Percentiles rank a stretch among this genome's conserved stretches.
These are phyloP conservation scores for Xestia c-nigrum DNA, from an alignment of 2,888 invertebrate species.

Conservation along the genomic window DNA sequence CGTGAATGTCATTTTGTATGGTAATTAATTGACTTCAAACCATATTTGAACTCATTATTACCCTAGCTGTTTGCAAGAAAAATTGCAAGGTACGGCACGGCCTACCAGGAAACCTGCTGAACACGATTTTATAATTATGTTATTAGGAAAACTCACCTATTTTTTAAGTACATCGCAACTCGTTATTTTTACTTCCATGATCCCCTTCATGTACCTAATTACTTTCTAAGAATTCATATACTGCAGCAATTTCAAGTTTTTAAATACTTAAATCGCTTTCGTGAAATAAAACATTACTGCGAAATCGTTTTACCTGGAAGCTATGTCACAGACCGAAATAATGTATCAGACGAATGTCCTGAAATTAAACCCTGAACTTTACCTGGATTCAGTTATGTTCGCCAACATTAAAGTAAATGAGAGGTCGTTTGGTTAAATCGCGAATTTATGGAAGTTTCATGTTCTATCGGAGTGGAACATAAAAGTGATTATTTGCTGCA, in stretches of 20 bases:
- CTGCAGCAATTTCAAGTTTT: slow-evolving; percentile 23
- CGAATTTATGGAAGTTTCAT: slow-evolving; percentile 59
- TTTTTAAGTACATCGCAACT: not conserved
- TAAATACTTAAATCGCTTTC: slow-evolving; percentile 35
- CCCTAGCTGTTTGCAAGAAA: too few relatives aligned
- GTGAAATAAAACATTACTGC: slow-evolving; percentile 40
- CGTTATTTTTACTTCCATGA: not conserved
- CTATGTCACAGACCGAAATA: slow-evolving; percentile 31
- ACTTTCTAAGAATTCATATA: slow-evolving; percentile 8
- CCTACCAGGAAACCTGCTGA: not conserved
- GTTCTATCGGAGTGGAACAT: slow-evolving; percentile 29
- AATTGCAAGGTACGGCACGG: not conserved
- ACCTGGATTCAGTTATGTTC: slow-evolving; percentile 43
- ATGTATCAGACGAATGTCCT: slow-evolving; percentile 36
- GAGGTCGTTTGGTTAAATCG: slow-evolving; percentile 45
- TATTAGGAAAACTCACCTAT: not conserved
- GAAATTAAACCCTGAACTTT: slow-evolving; percentile 33
- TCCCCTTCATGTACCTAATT: not conserved
- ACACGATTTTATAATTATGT: not conserved
- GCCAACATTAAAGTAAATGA: slow-evolving; percentile 40
- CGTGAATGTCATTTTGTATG: not conserved
- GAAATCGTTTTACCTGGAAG: slow-evolving; percentile 31
- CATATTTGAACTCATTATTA: too few relatives aligned
- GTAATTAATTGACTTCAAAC: not conserved
- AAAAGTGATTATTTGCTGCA: slow-evolving; percentile 47